These are phyloP conservation scores for Agrochola macilenta DNA, from an alignment of 2,888 invertebrate species.

Conservation along the genomic window DNA sequence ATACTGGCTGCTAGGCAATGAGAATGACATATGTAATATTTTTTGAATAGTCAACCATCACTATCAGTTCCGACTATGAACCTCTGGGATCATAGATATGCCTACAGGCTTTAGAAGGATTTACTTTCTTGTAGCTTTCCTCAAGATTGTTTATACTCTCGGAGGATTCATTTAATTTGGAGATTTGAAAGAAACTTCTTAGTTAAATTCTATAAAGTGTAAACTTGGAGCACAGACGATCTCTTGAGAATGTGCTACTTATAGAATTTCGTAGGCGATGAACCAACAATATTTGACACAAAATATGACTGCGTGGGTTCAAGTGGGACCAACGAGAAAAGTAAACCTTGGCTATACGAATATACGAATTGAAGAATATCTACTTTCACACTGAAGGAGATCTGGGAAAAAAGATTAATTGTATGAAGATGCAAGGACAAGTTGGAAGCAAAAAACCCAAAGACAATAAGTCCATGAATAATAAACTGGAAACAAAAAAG, in stretches of 20 bases:
- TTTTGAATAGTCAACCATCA: not conserved
- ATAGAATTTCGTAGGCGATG: constrained; percentile 43
- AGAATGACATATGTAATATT: not conserved
- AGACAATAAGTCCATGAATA: constrained; percentile 9
- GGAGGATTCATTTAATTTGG: not conserved
- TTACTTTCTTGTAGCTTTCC: not conserved
- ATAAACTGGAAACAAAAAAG: constrained; percentile 25
- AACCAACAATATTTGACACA: constrained; percentile 36
- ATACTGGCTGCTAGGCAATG: not conserved
- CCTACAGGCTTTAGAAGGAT: not conserved
- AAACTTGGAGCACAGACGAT: constrained; percentile 1
- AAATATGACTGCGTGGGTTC: constrained; percentile 40
- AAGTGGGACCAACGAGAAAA: constrained; percentile 4
- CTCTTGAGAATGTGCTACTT: constrained; percentile 17
- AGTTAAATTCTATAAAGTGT: not conserved
- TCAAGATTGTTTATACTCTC: not conserved
- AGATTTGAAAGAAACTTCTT: not conserved
- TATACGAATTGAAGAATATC: constrained; percentile 7
- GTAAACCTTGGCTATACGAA: constrained; percentile 6
- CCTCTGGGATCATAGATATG: not conserved
- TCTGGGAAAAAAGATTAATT: not conserved
- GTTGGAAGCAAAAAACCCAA: not conserved
- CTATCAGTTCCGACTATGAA: not conserved
- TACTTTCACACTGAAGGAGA: not conserved
- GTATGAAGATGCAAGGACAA: not conserved